Percentiles rank a stretch among this genome's conserved stretches.
Conservation (phyloP, 2,888 invertebrate species). For the Papilio gigon region DNA sequence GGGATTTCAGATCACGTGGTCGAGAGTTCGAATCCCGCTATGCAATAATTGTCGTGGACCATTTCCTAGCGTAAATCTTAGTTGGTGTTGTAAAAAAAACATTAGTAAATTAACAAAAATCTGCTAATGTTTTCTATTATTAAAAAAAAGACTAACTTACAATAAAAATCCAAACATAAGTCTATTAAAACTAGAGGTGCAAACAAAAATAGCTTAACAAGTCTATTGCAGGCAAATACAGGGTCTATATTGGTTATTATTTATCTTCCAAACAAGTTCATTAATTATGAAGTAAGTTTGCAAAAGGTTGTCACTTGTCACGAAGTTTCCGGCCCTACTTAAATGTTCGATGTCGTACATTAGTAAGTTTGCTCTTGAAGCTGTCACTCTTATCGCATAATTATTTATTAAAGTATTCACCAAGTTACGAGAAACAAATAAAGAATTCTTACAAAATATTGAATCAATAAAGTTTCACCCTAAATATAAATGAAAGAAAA, state of each 20-base stretch:
- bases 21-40: too few relatives aligned
- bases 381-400: constrained; percentile 21
- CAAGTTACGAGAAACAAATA: constrained; percentile 6
- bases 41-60: too few relatives aligned
- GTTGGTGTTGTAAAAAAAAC: too few relatives aligned
- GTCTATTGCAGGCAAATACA: background rate
- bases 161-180: background rate
- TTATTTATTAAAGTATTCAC: constrained; percentile 23
- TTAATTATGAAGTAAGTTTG: constrained; percentile 13
- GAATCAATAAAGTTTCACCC: constrained; percentile 1
- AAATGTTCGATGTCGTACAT: constrained; percentile 29
- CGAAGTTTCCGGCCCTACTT: constrained; percentile 4
- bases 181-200: background rate
- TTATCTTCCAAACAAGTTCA: background rate
- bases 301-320: background rate
- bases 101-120: too few relatives aligned
- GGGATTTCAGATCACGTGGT: too few relatives aligned
- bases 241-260: background rate
- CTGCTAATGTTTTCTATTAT: too few relatives aligned
- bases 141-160: too few relatives aligned
- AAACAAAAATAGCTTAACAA: background rate
- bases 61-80: too few relatives aligned
- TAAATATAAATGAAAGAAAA: background rate
- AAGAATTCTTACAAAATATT: constrained; percentile 6
- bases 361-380: constrained; percentile 22